Base-by-base conservation (phyloP, 23 tunicate species). In the Diplosoma virens region DNA sequence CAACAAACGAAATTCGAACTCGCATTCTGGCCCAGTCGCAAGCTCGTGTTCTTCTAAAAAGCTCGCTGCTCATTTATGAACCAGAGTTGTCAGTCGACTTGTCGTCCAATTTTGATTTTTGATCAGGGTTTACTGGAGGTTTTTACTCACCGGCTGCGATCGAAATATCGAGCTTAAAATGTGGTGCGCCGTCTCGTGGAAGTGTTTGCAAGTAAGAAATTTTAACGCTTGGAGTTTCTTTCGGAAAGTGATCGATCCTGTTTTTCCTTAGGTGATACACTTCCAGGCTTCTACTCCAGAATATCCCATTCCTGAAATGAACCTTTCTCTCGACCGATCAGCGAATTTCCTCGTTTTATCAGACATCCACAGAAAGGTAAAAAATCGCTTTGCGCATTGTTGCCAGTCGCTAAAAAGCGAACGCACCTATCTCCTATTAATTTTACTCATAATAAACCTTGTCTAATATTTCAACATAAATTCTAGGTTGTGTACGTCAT, bases 361-460 rank as follows among this genome's bases (percentile, higher is more conserved):
- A 6, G 97, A 90, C 55, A 68, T 90, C n/a, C 64, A 84, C 33
- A 72, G 97, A 75, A 90, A 90, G 75, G 97, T 84, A 32, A n/a
- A n/a, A n/a, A n/a, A n/a, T n/a, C n/a, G n/a, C n/a, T n/a, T n/a
- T n/a, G n/a, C n/a, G n/a, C n/a, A n/a, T n/a, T n/a, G n/a, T n/a
- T n/a, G n/a, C n/a, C n/a, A n/a, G n/a, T n/a, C n/a, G n/a, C n/a
- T n/a, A n/a, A n/a, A n/a, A n/a, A n/a, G n/a, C n/a, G n/a, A n/a
- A n/a, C n/a, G n/a, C n/a, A n/a, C n/a, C n/a, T n/a, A n/a, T n/a
- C n/a, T n/a, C n/a, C n/a, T n/a, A n/a, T n/a, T n/a, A n/a, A n/a
- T n/a, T n/a, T n/a, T n/a, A n/a, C n/a, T n/a, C n/a, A n/a, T n/a
- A n/a, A n/a, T n/a, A n/a, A 7, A 41, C 50, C 11, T 41, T 7